A percentile compares a stretch with the other conserved stretches of the same genome.
These are phyloP conservation scores for Leptocoma aspasia DNA, from an alignment of 2,113 vertebrate species.

Conservation along the genomic window DNA sequence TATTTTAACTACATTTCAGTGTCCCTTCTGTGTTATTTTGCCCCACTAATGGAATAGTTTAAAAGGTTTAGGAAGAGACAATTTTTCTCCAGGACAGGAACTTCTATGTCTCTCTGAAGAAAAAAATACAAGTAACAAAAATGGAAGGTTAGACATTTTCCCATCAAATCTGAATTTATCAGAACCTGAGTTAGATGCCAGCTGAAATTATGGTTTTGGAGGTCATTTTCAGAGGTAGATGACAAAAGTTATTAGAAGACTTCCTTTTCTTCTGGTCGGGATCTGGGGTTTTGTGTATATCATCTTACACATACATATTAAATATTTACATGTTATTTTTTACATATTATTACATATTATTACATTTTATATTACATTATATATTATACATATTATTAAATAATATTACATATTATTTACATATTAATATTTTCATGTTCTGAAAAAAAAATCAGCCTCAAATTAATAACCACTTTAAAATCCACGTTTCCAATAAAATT, in stretches of 20 bases:
- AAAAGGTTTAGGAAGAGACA: background rate
- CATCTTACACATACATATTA: background rate
- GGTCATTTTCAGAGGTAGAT: background rate
- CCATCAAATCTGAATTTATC: background rate
- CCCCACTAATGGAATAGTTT: too few species aligned
- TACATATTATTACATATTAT: too few species aligned
- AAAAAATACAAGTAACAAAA: background rate
- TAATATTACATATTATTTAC: too few species aligned
- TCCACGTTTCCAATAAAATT: background rate
- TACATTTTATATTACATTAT: too few species aligned
- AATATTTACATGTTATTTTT: too few species aligned
- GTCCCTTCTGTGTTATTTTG: background rate
- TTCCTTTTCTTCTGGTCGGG: background rate
- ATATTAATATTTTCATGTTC: background rate
- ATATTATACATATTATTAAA: too few species aligned
- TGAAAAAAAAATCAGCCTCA: accelerated
- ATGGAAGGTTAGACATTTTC: background rate
- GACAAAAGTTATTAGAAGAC: background rate
- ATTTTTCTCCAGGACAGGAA: background rate
- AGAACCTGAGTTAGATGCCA: background rate
- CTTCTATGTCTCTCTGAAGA: background rate
- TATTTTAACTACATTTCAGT: background rate
- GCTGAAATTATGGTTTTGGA: background rate
- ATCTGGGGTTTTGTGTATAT: background rate
- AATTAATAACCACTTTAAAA: background rate